Evolutionary conservation across 2,888 invertebrate genomes (phyloP).

Genomic region (Caenorhabditis sinica): DNA sequence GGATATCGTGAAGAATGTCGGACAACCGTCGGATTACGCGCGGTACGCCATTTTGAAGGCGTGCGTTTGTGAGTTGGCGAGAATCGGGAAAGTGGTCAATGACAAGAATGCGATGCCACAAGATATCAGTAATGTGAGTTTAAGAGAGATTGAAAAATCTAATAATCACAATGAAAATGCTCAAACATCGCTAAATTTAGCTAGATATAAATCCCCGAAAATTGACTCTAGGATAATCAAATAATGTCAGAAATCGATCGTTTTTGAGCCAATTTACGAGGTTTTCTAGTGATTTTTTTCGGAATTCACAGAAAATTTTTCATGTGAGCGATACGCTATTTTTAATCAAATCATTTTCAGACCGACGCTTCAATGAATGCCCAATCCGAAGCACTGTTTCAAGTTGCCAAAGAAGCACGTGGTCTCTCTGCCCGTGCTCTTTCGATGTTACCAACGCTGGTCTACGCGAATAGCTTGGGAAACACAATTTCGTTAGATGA

Average conservation of each 20-base stretch:
- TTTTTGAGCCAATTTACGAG: too few relatives aligned
- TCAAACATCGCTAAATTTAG: too few relatives aligned
- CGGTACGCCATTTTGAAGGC: conserved; percentile 91
- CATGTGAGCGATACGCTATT: too few relatives aligned
- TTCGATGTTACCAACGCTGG: conserved; percentile 92
- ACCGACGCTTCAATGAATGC: conserved; percentile 2
- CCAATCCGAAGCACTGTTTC: conserved; percentile 84
- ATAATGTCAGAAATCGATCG: too few relatives aligned
- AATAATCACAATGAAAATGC: too few relatives aligned
- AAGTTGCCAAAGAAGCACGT: conserved; percentile 76
- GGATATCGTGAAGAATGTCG: conserved; percentile 94
- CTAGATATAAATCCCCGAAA: not conserved
- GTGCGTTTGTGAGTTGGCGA: conserved; percentile 91
- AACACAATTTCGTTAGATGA: not conserved
- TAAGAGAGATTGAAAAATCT: too few relatives aligned
- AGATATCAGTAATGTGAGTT: conserved; percentile 41
- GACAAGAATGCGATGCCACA: conserved; percentile 1
- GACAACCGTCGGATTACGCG: conserved; percentile 90
- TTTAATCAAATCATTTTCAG: conserved; percentile 31
- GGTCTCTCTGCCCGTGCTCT: conserved; percentile 92
- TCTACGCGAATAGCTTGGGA: conserved; percentile 84
- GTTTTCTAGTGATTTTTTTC: not conserved
- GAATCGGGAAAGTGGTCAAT: conserved; percentile 85
- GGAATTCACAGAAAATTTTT: not conserved
- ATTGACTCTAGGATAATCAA: too few relatives aligned